A percentile compares a stretch with the other conserved stretches of the same genome.
These are phyloP conservation scores for Xerus rutilus DNA, from an alignment of 2,797 vertebrate genomes.

Conservation along the genomic window DNA sequence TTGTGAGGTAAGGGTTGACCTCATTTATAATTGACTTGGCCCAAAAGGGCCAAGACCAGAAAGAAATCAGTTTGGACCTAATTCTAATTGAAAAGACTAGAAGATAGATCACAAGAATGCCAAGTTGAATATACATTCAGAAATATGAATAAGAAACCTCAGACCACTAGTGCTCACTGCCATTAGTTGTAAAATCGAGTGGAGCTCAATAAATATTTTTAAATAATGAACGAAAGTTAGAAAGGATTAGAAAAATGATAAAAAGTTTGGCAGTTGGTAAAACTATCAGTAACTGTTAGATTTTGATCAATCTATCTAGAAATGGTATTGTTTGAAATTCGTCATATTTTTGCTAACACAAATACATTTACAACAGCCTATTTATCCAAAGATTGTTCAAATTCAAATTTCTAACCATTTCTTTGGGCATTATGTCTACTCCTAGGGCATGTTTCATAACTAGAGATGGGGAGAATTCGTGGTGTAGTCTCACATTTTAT, in stretches of 20 bases:
- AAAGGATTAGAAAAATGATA: conserved; percentile 19
- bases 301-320: background rate
- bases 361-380: background rate
- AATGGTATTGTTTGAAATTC: conserved; percentile 36
- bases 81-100: background rate
- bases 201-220: too few species aligned
- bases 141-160: background rate
- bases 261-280: conserved; percentile 14
- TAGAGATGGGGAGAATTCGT: background rate
- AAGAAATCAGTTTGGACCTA: background rate
- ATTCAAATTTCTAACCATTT: conserved; percentile 39
- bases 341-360: conserved; percentile 20
- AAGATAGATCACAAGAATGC: background rate
- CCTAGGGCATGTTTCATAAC: background rate
- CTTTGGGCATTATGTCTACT: background rate
- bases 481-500: background rate
- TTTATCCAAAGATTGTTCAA: background rate
- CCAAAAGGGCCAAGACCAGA: background rate
- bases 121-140: background rate
- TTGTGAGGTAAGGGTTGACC: background rate
- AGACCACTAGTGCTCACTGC: background rate
- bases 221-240: background rate
- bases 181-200: background rate
- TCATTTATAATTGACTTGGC: background rate
- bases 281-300: background rate